A percentile compares a stretch with the other conserved stretches of the same genome.
Evolutionary conservation across 2,113 vertebrate species (phyloP).

Genomic region (Python bivittatus): DNA sequence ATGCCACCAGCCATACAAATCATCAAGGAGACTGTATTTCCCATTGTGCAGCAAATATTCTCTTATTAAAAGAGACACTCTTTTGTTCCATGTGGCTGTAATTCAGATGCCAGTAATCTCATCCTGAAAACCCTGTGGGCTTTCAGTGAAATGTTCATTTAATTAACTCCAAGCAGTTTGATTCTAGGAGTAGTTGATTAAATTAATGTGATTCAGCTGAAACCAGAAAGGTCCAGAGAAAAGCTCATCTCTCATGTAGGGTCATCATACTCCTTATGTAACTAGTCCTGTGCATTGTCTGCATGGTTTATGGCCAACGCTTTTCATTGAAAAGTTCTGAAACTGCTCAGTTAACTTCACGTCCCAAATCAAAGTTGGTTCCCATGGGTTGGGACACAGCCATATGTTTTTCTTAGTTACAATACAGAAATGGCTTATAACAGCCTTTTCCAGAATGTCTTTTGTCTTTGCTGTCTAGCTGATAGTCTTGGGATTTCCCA

Average conservation of each 20-base stretch:
- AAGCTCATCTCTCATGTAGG: neutral
- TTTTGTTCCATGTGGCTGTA: neutral
- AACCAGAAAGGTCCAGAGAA: neutral
- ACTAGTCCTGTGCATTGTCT: neutral
- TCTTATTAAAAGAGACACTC: neutral
- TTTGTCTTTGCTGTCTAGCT: neutral
- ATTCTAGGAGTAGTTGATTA: slow-evolving; percentile 12
- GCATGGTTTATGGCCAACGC: neutral
- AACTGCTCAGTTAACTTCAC: neutral
- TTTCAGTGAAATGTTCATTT: slow-evolving; percentile 14
- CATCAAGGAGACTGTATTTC: neutral
- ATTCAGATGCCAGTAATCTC: neutral
- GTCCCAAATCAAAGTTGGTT: neutral
- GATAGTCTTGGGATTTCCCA: neutral
- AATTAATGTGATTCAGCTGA: slow-evolving; percentile 7
- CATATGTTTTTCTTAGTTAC: neutral
- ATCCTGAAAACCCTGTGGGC: slow-evolving; percentile 6
- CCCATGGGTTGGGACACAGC: neutral
- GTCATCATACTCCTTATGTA: neutral
- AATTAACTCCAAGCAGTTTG: slow-evolving; percentile 29
- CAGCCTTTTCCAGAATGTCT: neutral
- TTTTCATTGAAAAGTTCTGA: neutral
- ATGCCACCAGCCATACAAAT: neutral
- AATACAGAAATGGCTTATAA: neutral
- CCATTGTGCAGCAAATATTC: slow-evolving; percentile 3